Percentiles rank a stretch among this genome's conserved stretches.
Conservation (phyloP, 2,888 invertebrate species). For the Pheosia tremula region DNA sequence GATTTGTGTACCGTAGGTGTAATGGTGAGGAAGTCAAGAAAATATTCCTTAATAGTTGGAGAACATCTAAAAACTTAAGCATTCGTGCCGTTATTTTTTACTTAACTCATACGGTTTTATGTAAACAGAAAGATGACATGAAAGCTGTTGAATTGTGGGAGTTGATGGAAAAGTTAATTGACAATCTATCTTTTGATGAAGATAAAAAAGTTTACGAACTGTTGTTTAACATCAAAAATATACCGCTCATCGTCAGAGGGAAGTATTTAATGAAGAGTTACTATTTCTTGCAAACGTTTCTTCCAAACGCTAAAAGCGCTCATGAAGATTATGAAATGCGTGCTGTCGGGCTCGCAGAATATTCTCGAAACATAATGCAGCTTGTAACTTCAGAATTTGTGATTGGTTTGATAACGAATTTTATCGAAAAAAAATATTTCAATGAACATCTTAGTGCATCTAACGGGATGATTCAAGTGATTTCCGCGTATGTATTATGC, state of each 20-base stretch:
- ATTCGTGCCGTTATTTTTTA: slow-evolving; percentile 63
- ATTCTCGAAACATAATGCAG: slow-evolving; percentile 54
- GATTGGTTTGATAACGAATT: slow-evolving; percentile 47
- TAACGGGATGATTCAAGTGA: slow-evolving; percentile 36
- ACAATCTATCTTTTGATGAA: slow-evolving; percentile 59
- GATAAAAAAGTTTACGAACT: slow-evolving; percentile 58
- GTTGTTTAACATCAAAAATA: slow-evolving; percentile 40
- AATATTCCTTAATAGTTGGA: slow-evolving; percentile 56
- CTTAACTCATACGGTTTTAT: slow-evolving; percentile 52
- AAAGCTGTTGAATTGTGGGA: slow-evolving; percentile 51
- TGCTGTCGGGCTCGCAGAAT: slow-evolving; percentile 34
- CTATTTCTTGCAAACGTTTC: slow-evolving; percentile 51
- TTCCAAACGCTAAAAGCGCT: slow-evolving; percentile 29
- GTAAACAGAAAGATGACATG: slow-evolving; percentile 49
- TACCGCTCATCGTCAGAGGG: slow-evolving; percentile 49
- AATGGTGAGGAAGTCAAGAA: slow-evolving; percentile 46
- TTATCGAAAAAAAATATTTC: slow-evolving; percentile 44
- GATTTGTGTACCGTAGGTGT: slow-evolving; percentile 56
- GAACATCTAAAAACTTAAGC: slow-evolving; percentile 56
- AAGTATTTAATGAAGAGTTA: slow-evolving; percentile 58
- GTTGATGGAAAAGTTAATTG: slow-evolving; percentile 57
- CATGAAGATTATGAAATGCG: slow-evolving; percentile 30
- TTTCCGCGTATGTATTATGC: slow-evolving; percentile 54
- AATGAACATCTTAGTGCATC: slow-evolving; percentile 14
- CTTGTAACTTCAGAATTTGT: slow-evolving; percentile 52